Conservation (phyloP, 2,113 vertebrate species). For the Puntigrus tetrazona region DNA sequence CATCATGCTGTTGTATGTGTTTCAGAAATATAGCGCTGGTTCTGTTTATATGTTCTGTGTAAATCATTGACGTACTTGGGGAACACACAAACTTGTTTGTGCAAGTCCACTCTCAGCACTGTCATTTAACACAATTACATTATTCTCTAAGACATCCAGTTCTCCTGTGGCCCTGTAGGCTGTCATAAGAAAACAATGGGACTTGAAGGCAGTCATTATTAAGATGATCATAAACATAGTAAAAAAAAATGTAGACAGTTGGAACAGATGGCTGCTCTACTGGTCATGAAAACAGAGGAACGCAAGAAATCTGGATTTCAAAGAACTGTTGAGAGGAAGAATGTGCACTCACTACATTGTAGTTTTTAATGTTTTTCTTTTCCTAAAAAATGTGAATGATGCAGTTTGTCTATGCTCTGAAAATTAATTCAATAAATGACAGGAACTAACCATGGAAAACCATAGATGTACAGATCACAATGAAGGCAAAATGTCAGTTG, state of each 20-base stretch:
- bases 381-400: background rate
- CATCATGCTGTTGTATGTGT: background rate
- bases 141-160: slow-evolving; percentile 32
- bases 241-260: background rate
- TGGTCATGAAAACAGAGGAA: background rate
- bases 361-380: background rate
- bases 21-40: background rate
- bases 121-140: slow-evolving; percentile 50
- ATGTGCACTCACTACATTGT: background rate
- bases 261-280: background rate
- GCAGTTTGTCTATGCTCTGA: background rate
- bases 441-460: background rate
- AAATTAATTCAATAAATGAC: background rate
- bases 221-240: slow-evolving; percentile 17
- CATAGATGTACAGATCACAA: background rate
- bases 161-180: slow-evolving; percentile 15
- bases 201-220: slow-evolving; percentile 4
- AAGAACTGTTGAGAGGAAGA: background rate
- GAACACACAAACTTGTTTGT: slow-evolving; percentile 48
- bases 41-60: background rate
- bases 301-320: background rate
- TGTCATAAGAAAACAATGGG: slow-evolving; percentile 23
- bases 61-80: background rate
- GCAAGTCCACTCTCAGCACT: slow-evolving; percentile 36
- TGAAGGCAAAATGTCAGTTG: background rate